phyloP scores from a whole-genome alignment of 2,113 vertebrate genomes.

The Gadus macrocephalus region DNA sequence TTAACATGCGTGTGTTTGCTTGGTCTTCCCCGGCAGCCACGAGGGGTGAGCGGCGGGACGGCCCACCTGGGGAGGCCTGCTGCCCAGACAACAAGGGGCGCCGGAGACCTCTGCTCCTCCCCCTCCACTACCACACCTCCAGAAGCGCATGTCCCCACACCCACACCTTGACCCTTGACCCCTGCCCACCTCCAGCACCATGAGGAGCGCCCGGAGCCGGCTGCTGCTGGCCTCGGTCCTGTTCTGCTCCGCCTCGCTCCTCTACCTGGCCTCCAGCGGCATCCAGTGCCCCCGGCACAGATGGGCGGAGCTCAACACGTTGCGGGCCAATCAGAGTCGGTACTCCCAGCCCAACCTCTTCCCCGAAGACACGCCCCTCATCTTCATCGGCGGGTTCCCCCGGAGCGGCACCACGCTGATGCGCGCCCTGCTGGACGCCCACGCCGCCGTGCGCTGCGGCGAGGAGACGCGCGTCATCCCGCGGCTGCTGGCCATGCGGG shows the following conservation, averaged over 20 bases:
- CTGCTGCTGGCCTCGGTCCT: conserved; percentile 82
- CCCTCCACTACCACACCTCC: no score
- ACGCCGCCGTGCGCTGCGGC: conserved; percentile 82
- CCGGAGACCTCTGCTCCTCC: no score
- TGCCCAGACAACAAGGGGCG: no score
- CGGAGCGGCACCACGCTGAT: conserved; percentile 90
- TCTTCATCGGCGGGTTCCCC: conserved; percentile 91
- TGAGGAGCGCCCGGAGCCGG: conserved; percentile 53
- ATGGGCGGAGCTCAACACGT: conserved; percentile 50
- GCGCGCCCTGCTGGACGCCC: conserved; percentile 91
- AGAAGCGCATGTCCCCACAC: no score
- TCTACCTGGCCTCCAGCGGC: conserved; percentile 86
- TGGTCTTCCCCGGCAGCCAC: no score
- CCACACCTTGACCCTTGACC: neutral
- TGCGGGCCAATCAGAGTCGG: conserved; percentile 45
- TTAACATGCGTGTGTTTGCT: no score
- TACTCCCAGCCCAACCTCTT: conserved; percentile 48
- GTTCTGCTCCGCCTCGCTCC: conserved; percentile 83
- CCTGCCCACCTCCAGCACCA: conserved; percentile 15
- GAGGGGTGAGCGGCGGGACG: no score
- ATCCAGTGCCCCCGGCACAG: conserved; percentile 81
- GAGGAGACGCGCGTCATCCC: conserved; percentile 93
- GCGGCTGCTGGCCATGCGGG: conserved; percentile 83
- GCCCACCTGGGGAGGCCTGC: no score
- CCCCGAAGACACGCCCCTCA: conserved; percentile 86